Base-by-base conservation (phyloP, 2,888 invertebrate genomes). In the Parnassius glacialis region DNA sequence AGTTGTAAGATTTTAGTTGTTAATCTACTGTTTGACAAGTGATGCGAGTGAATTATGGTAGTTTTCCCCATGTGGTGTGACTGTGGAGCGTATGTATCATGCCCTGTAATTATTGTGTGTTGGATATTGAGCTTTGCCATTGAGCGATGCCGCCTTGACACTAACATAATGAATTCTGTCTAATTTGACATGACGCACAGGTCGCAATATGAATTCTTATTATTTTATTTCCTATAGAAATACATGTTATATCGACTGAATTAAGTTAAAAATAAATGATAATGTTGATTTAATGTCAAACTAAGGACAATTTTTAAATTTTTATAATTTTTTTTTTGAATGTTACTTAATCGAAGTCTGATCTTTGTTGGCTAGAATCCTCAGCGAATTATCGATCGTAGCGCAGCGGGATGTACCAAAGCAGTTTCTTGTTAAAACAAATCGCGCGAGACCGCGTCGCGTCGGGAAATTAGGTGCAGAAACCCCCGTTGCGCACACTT, bases 401-500 rank as follows among this genome's bases (percentile, higher is more conserved):
- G 76, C 90, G 57, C 89, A 87, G 90, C 88, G 84, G 90, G 91
- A 82, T 56, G 83, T 74, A 78, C 78, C 80, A 84, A 85, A 85
- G 85, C 87, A 86, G 85, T 84, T 87, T 88, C 84, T 83, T 78
- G 82, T 86, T 86, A 78, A 83, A 83, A 91, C 89, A 89, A 91
- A 91, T 90, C 85, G 90, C 84, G 74, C 84, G 84, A 85, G 88
- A 87, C 85, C 83, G 87, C 86, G 84, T 85, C 84, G 87, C 85
- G 83, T 80, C 84, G 78, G 84, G 86, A 87, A 90, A 90, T 90
- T 91, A 91, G 90, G 88, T 83, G 83, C 78, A 75, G 81, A 80
- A 80, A 83, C 88, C 83, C 90, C 91, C 81, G 90, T 85, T 85
- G 91, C 83, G 91, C 89, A 86, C 83, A 83, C 89, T 85, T 87